Evolutionary conservation across 2,113 vertebrate genomes (phyloP).

Genomic region (Pygoscelis adeliae): DNA sequence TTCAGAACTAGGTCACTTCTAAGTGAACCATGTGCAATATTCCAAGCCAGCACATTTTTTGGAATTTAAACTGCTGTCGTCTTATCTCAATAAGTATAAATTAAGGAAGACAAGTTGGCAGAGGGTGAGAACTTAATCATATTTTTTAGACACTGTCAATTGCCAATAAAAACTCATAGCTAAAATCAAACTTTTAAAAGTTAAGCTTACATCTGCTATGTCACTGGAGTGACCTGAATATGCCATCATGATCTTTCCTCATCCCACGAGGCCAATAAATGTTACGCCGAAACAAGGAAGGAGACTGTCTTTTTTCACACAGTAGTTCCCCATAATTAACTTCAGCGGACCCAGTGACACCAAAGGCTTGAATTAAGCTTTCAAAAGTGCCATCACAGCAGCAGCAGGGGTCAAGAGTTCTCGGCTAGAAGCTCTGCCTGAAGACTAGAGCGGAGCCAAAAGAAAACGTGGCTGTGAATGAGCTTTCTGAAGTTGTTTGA

Average conservation of each 20-base stretch:
- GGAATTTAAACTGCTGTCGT: neutral
- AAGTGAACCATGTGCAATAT: neutral
- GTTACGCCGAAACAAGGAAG: neutral
- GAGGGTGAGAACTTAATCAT: constrained; percentile 42
- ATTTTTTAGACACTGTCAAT: constrained; percentile 39
- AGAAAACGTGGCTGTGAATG: neutral
- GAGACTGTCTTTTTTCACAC: neutral
- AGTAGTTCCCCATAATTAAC: constrained; percentile 34
- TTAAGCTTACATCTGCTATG: constrained; percentile 1
- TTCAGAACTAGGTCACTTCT: constrained; percentile 38
- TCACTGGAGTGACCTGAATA: constrained; percentile 19
- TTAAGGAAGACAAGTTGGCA: constrained; percentile 41
- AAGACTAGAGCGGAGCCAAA: neutral
- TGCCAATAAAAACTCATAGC: constrained; percentile 32
- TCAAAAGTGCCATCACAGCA: neutral
- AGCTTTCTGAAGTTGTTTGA: neutral
- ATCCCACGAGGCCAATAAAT: neutral
- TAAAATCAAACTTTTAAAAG: constrained; percentile 42
- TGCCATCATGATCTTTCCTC: constrained; percentile 11
- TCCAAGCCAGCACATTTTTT: neutral
- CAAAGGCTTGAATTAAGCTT: constrained; percentile 8
- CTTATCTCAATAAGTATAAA: constrained; percentile 45
- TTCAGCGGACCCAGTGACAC: neutral
- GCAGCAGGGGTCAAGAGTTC: neutral
- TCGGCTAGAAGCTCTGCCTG: neutral